Evolutionary conservation across 2,113 vertebrate species (phyloP).

Genomic region (Mastomys natalensis): DNA sequence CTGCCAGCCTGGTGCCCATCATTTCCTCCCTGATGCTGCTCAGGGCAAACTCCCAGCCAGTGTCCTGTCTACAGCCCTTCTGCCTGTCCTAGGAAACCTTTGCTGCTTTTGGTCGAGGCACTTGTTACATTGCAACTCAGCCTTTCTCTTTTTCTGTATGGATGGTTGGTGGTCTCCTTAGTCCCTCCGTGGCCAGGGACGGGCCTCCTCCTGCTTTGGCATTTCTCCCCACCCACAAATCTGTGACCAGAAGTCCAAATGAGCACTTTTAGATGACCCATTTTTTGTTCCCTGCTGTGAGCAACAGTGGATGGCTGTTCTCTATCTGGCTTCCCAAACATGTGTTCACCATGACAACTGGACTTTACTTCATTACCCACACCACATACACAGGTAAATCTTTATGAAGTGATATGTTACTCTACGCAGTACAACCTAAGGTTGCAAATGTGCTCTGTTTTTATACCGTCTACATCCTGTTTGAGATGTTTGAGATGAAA

Average conservation of each 20-base stretch:
- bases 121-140: background rate
- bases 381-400: background rate
- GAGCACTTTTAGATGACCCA: background rate
- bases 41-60: background rate
- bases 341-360: background rate
- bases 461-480: background rate
- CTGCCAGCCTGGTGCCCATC: background rate
- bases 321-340: background rate
- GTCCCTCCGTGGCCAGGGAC: rapidly evolving
- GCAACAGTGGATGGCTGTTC: too few species aligned
- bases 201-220: background rate
- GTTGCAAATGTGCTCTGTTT: background rate
- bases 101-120: background rate
- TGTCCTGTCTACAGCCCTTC: background rate
- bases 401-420: background rate
- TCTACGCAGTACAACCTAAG: background rate
- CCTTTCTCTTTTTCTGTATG: background rate
- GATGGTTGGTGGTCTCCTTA: background rate
- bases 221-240: too few species aligned
- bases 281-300: background rate
- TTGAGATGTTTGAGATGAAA: too few species aligned
- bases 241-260: background rate
- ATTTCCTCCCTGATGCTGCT: background rate
- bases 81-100: background rate
- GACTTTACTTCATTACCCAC: background rate